Evolutionary conservation across 1,140 invertebrate species (phyloP).

Genomic region (Drosophila saltans): DNA sequence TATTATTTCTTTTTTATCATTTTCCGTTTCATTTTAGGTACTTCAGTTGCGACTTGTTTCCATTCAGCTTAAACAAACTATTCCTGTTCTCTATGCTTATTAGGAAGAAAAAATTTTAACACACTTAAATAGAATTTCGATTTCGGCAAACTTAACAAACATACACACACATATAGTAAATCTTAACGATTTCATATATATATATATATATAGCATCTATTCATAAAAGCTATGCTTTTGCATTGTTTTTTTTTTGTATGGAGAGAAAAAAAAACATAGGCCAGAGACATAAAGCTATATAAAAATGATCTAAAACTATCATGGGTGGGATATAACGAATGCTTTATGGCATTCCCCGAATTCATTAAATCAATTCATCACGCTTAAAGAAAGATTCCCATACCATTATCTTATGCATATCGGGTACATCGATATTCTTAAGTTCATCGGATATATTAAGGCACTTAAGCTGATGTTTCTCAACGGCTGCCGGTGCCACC

Average conservation of each 20-base stretch:
- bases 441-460: slow-evolving; percentile 84
- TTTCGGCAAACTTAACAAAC: slow-evolving; percentile 66
- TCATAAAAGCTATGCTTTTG: slow-evolving; percentile 66
- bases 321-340: slow-evolving; percentile 31
- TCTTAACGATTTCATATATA: background rate
- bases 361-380: slow-evolving; percentile 64
- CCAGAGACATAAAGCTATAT: slow-evolving; percentile 67
- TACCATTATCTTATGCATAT: slow-evolving; percentile 82
- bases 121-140: slow-evolving; percentile 50
- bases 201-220: slow-evolving; percentile 20
- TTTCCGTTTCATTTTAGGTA: slow-evolving; percentile 50
- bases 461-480: slow-evolving; percentile 82
- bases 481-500: slow-evolving; percentile 47
- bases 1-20: slow-evolving; percentile 27
- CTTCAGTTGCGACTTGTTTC: slow-evolving; percentile 73
- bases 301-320: slow-evolving; percentile 11
- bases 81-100: slow-evolving; percentile 8
- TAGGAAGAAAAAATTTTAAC: slow-evolving; percentile 29
- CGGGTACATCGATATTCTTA: slow-evolving; percentile 82
- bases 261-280: background rate
- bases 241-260: slow-evolving; percentile 39
- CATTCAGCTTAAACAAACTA: slow-evolving; percentile 9
- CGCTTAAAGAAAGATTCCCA: slow-evolving; percentile 83
- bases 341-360: background rate
- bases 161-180: slow-evolving; percentile 16